Base-by-base conservation (phyloP, 2,113 vertebrate species). In the Anhinga rufa region DNA sequence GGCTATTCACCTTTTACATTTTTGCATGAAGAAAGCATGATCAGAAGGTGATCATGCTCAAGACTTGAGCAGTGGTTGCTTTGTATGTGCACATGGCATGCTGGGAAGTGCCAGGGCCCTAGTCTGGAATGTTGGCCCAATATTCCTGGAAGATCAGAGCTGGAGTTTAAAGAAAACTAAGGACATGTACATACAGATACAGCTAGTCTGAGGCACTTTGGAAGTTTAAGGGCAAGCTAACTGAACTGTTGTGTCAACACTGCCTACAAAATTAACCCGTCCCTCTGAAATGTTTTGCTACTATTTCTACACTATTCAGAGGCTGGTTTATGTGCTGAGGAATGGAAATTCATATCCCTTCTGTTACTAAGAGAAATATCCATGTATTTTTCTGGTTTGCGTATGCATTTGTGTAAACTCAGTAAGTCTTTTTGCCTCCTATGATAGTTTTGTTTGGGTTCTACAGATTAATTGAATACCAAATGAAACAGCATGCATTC, bases 131-230 rank as follows among this genome's bases (percentile, higher is more conserved):
- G 94, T 85, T 95, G 74, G 85, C 65, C 77, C 58, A 74, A 42
- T 94, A 94, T 95, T 93, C 90, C 79, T 94, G 66, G 94, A 96
- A 97, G 54, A 95, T 97, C 89, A 95, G 70, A 94, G 54, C 21
- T 93, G 34, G 40, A 93, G 84, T 91, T 96, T 90, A 91, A 88
- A 91, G 93, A 87, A 95, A 93, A 79, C 60, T 78, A 25, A 89
- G 9, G 65, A 94, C 89, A 0, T 94, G 92, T 88, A 93, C 87
- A 62, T 93, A 85, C 96, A 97, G 54, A 95, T 89, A 69, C 36
- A 48, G 58, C 72, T 32, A 94, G 77, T 96, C 85, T 92, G 84
- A 93, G 66, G 93, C 36, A 64, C 75, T 94, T 69, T 88, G 92
- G 66, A 91, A 91, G 57, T 87, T 95, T 95, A 82, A 95, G 87